Evolutionary conservation across 2,797 vertebrate genomes (phyloP).

Genomic region (Chelidonichthys spinosus): DNA sequence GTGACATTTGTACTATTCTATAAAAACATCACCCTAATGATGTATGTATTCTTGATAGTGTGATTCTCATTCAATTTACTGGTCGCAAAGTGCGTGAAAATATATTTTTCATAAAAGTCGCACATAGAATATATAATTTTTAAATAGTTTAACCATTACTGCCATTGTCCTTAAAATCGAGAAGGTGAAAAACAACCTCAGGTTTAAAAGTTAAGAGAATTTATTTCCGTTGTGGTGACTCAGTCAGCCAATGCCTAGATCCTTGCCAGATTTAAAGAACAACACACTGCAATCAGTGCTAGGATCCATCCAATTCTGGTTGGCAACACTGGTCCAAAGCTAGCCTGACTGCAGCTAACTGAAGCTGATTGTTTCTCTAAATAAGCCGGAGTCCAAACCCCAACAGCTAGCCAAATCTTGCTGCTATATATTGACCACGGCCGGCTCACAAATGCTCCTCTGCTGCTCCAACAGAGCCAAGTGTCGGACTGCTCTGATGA

Average conservation of each 20-base stretch:
- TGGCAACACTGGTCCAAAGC: slow-evolving; percentile 10
- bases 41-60: not conserved
- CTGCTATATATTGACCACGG: not conserved
- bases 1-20: slow-evolving; percentile 8
- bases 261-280: slow-evolving; percentile 28
- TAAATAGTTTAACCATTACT: not conserved
- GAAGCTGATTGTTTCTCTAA: slow-evolving; percentile 3
- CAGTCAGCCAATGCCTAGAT: not conserved
- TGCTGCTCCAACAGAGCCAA: not conserved
- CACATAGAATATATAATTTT: not conserved
- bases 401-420: slow-evolving; percentile 2
- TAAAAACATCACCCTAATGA: not conserved
- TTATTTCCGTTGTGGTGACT: not conserved
- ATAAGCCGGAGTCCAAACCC: not conserved
- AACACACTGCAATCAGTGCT: slow-evolving; percentile 10
- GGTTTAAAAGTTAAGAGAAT: not conserved
- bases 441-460: not conserved
- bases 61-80: slow-evolving; percentile 18
- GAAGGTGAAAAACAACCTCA: not conserved
- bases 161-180: slow-evolving; percentile 7
- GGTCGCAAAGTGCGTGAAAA: slow-evolving; percentile 3
- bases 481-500: not conserved
- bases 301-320: not conserved
- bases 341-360: slow-evolving; percentile 17
- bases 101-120: not conserved